phyloP scores from a whole-genome alignment of 2,797 vertebrate species.

The Sebastes flavidus region DNA sequence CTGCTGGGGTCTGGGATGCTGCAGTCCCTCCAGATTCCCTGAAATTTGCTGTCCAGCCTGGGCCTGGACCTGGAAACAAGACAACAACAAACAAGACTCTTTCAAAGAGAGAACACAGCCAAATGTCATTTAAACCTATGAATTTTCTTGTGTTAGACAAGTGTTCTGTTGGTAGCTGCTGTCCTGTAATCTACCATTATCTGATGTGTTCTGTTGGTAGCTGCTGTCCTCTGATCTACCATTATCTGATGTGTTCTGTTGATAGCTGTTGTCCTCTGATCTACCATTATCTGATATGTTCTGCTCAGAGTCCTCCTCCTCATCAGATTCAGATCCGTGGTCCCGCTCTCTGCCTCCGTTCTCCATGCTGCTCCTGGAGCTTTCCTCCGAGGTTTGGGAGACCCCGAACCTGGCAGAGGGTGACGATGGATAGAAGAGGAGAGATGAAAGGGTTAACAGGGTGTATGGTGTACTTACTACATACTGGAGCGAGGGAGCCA shows the following conservation, averaged over 20 bases:
- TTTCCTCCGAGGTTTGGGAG: constrained; percentile 84
- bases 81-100: too few relatives aligned
- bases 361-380: constrained; percentile 83
- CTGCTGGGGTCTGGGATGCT: constrained; percentile 76
- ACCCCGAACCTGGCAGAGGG: constrained; percentile 86
- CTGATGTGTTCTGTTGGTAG: constrained; percentile 9
- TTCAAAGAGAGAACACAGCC: not conserved
- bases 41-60: constrained; percentile 85
- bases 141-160: too few relatives aligned
- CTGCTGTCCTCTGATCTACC: constrained; percentile 5
- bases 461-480: not conserved
- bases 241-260: constrained; percentile 31
- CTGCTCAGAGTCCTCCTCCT: constrained; percentile 75
- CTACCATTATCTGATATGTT: constrained; percentile 56
- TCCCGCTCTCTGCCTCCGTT: constrained; percentile 82
- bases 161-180: not conserved
- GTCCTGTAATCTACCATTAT: constrained; percentile 22
- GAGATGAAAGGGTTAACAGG: not conserved
- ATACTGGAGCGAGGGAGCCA: not conserved
- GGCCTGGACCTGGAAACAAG: constrained; percentile 55
- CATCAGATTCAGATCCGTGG: constrained; percentile 79
- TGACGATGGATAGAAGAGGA: not conserved
- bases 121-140: too few relatives aligned
- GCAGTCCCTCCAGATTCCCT: constrained; percentile 80
- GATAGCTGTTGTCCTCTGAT: not conserved